Percentiles rank a stretch among this genome's conserved stretches.
These are phyloP conservation scores for Syrphus vitripennis DNA, from an alignment of 2,888 invertebrate genomes.

Conservation along the genomic window DNA sequence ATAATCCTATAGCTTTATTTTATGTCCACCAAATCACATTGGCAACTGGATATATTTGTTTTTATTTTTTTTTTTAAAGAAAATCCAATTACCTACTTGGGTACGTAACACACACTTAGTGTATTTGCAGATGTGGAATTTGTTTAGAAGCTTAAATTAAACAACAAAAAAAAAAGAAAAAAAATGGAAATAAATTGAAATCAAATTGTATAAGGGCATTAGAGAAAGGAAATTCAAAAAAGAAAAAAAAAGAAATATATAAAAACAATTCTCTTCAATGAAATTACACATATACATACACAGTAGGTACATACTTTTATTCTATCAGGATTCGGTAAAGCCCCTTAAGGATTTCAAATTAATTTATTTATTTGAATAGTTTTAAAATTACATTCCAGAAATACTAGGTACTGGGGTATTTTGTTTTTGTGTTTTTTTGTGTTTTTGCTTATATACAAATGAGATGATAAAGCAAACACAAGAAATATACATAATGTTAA, in stretches of 20 bases:
- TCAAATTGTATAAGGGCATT: neutral
- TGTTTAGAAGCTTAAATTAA: conserved; percentile 16
- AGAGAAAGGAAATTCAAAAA: neutral
- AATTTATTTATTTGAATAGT: conserved; percentile 26
- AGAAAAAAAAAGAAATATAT: too few relatives aligned
- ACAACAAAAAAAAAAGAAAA: too few relatives aligned
- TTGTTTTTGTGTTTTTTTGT: neutral
- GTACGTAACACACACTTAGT: conserved; percentile 27
- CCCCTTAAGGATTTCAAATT: conserved; percentile 14
- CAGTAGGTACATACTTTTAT: too few relatives aligned
- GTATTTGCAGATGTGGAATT: neutral
- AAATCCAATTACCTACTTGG: conserved; percentile 61
- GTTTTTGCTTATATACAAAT: neutral
- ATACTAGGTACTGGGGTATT: neutral
- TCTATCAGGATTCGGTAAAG: neutral
- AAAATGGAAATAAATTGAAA: neutral
- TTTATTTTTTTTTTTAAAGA: conserved; percentile 13
- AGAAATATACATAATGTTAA: neutral
- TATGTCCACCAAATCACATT: conserved; percentile 46
- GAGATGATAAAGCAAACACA: neutral
- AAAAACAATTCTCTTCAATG: neutral
- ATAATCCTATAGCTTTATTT: conserved; percentile 60
- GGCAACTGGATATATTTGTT: conserved; percentile 25
- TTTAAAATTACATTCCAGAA: conserved; percentile 6
- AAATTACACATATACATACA: too few relatives aligned